Conservation (phyloP, 2,888 invertebrate genomes). For the Blera fallax region DNA sequence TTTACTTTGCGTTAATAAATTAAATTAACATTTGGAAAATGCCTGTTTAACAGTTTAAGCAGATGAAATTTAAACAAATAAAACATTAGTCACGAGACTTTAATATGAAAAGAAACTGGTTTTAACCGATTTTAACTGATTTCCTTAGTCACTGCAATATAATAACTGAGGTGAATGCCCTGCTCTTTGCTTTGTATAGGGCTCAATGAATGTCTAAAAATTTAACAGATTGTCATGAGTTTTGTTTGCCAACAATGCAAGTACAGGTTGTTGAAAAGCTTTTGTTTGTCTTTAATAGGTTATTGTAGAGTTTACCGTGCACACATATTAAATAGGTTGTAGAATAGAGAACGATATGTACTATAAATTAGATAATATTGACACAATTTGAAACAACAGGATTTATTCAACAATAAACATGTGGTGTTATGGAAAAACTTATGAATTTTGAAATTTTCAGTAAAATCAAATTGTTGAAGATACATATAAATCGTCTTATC, state of each 20-base stretch:
- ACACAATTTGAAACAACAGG: no score
- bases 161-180: conserved; percentile 17
- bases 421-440: no score
- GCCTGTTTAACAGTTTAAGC: not conserved
- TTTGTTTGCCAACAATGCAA: not conserved
- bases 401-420: no score
- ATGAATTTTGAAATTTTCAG: no score
- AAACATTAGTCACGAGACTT: conserved; percentile 21
- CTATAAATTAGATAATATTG: no score
- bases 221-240: not conserved
- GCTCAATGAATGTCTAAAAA: conserved; percentile 5
- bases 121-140: conserved; percentile 34
- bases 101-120: not conserved
- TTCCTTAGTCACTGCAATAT: conserved; percentile 19
- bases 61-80: conserved; percentile 8
- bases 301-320: not conserved
- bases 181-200: conserved; percentile 6
- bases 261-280: not conserved
- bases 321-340: no score
- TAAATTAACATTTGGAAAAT: conserved; percentile 10
- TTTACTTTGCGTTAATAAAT: not conserved
- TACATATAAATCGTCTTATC: no score
- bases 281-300: not conserved
- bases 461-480: no score
- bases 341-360: no score